A percentile compares a stretch with the other conserved stretches of the same genome.
Conservation (phyloP, 2,888 invertebrate genomes). For the Proisotoma minuta region DNA sequence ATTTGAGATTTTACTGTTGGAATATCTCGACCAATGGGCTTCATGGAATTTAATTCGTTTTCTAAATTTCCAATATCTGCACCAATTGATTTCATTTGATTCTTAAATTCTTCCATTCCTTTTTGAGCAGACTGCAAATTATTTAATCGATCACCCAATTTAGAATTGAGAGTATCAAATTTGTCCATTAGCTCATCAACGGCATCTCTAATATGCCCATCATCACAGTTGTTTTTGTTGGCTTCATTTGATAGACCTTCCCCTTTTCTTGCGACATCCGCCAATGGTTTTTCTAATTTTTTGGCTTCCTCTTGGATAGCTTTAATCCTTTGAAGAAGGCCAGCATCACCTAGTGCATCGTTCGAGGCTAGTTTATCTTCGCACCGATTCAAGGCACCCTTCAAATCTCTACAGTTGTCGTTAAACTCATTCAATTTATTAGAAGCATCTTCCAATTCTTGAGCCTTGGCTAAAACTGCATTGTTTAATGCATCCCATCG, state of each 20-base stretch:
- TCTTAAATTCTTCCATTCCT: constrained; percentile 80
- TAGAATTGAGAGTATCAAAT: constrained; percentile 68
- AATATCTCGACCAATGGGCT: constrained; percentile 80
- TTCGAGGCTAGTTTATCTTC: constrained; percentile 77
- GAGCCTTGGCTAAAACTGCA: constrained; percentile 69
- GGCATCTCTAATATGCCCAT: constrained; percentile 70
- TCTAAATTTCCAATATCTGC: constrained; percentile 75
- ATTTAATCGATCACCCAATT: constrained; percentile 72
- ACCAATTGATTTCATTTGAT: constrained; percentile 73
- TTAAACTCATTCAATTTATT: constrained; percentile 52
- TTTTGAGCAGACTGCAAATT: constrained; percentile 79
- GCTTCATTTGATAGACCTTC: constrained; percentile 73
- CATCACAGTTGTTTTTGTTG: constrained; percentile 67
- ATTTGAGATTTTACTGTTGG: constrained; percentile 77
- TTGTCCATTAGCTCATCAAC: constrained; percentile 71
- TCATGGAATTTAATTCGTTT: constrained; percentile 75
- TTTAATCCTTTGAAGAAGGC: constrained; percentile 77
- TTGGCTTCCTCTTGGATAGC: constrained; percentile 73
- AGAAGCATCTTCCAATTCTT: constrained; percentile 73
- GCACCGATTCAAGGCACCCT: constrained; percentile 76
- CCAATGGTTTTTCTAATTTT: constrained; percentile 69
- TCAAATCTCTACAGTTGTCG: constrained; percentile 69
- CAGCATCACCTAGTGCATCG: constrained; percentile 67
- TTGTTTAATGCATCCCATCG: constrained; percentile 89
- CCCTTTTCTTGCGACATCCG: constrained; percentile 60